Conservation (phyloP, 1,140 invertebrate genomes). For the Lordiphosa collinella region DNA sequence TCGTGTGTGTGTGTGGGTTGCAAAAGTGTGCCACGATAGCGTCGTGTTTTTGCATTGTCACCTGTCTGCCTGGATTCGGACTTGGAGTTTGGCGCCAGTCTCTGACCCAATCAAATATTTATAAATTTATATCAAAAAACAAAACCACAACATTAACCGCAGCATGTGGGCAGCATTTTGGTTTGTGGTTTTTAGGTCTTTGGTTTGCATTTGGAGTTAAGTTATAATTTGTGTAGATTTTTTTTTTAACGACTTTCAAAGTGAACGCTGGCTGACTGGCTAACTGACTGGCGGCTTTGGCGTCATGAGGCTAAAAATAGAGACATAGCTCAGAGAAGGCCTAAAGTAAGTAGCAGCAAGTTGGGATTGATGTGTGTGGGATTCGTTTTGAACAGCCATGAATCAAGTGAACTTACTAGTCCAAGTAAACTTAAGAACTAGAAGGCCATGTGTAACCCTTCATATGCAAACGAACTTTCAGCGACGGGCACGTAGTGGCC, state of each 20-base stretch:
- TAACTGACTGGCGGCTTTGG: constrained; percentile 11
- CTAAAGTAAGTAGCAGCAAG: background rate
- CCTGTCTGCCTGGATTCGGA: constrained; percentile 33
- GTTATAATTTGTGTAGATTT: constrained; percentile 69
- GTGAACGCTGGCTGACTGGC: constrained; percentile 14
- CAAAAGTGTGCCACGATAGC: constrained; percentile 57
- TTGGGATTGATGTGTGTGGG: background rate
- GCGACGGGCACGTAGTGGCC: no score
- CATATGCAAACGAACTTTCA: no score
- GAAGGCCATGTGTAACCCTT: no score
- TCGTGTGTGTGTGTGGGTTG: constrained; percentile 20
- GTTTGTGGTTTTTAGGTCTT: constrained; percentile 36
- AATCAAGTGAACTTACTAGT: no score
- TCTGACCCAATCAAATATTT: constrained; percentile 63
- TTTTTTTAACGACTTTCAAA: constrained; percentile 53
- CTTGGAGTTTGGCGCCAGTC: constrained; percentile 56
- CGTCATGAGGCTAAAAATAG: constrained; percentile 66
- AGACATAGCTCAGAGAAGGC: constrained; percentile 44
- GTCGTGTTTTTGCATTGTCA: constrained; percentile 52
- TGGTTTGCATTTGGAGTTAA: constrained; percentile 54
- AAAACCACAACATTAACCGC: constrained; percentile 23
- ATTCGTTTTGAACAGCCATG: no score
- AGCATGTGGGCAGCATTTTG: constrained; percentile 45
- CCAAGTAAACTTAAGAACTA: no score
- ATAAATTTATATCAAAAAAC: constrained; percentile 47